Percentiles rank a stretch among this genome's conserved stretches.
Evolutionary conservation across 2,113 vertebrate species (phyloP).

Genomic region (Chaetodon auriga): DNA sequence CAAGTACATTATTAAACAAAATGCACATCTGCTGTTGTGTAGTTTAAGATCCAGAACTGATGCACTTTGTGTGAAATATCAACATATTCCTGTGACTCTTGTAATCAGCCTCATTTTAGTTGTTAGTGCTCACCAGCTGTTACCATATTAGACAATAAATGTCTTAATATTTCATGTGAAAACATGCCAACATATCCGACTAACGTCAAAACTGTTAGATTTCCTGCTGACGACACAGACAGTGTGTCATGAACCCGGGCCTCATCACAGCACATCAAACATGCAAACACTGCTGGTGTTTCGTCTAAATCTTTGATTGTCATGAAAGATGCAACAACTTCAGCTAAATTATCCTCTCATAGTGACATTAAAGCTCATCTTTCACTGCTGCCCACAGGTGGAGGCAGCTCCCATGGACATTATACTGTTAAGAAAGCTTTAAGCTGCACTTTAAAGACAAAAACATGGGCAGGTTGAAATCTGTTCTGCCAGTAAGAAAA

Average conservation of each 20-base stretch:
- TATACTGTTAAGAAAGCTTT: neutral
- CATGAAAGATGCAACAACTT: neutral
- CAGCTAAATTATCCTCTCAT: neutral
- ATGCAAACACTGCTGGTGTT: neutral
- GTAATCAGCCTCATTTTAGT: neutral
- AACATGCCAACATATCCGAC: neutral
- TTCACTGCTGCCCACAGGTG: neutral
- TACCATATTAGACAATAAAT: constrained; percentile 11
- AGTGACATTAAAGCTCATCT: neutral
- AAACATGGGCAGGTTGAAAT: neutral
- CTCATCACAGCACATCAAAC: neutral
- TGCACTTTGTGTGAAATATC: constrained; percentile 45
- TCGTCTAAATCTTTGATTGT: neutral
- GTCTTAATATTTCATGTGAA: constrained; percentile 2
- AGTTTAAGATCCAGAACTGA: constrained; percentile 30
- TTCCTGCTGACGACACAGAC: neutral
- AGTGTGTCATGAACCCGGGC: neutral
- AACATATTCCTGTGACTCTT: neutral
- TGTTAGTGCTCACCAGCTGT: neutral
- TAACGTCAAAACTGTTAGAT: neutral
- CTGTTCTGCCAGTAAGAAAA: constrained; percentile 25
- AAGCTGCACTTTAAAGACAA: constrained; percentile 13
- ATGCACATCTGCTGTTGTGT: constrained; percentile 17
- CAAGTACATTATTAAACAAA: constrained; percentile 4
- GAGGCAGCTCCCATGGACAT: neutral